phyloP scores from a whole-genome alignment of 2,888 invertebrate species.

The Phytoseiulus persimilis region DNA sequence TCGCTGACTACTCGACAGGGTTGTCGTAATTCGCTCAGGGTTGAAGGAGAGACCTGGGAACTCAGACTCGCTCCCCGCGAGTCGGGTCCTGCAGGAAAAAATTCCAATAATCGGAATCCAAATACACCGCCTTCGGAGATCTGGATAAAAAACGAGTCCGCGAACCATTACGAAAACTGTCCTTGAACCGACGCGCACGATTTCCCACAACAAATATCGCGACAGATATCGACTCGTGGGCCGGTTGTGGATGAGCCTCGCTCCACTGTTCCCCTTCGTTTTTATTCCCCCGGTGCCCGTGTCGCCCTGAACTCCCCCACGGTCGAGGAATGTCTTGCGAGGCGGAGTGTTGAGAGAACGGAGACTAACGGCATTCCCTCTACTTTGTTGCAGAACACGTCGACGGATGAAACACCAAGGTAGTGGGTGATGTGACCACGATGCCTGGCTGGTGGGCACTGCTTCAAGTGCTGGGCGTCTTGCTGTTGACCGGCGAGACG shows the following conservation, averaged over 20 bases:
- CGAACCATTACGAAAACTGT: not conserved
- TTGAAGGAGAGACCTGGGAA: not conserved
- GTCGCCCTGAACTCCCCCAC: not conserved
- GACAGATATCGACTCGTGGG: not conserved
- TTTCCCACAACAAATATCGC: not conserved
- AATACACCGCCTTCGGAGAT: not conserved
- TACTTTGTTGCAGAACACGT: not conserved
- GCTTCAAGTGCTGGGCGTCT: conserved; percentile 5
- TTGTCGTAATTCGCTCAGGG: too few species aligned
- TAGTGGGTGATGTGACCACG: not conserved
- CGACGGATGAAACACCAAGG: not conserved
- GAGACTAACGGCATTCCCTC: not conserved
- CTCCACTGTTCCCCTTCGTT: too few species aligned
- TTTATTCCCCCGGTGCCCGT: too few species aligned
- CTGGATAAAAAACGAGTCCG: not conserved
- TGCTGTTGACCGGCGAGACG: conserved; percentile 5
- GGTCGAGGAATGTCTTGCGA: not conserved
- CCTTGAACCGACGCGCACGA: not conserved
- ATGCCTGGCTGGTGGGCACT: not conserved
- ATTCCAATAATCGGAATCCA: not conserved
- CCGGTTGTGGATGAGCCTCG: not conserved
- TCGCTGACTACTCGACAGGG: too few species aligned
- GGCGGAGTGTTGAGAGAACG: not conserved
- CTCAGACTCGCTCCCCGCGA: not conserved
- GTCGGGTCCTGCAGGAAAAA: not conserved